Evolutionary conservation across 2,113 vertebrate species (phyloP).

Genomic region (Psilopsiagon aurifrons): DNA sequence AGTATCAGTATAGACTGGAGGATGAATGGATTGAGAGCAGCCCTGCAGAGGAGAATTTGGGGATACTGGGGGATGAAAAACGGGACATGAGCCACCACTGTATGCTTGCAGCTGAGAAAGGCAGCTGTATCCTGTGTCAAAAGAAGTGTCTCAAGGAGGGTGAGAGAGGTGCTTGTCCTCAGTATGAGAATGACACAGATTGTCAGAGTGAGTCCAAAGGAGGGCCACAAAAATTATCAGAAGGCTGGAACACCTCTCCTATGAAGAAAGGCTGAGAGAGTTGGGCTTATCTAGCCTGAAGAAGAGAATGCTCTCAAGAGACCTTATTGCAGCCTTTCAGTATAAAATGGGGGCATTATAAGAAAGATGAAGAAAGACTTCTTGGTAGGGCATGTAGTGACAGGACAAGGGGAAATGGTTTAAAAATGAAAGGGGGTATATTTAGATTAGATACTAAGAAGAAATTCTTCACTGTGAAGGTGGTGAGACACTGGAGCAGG

Average conservation of each 20-base stretch:
- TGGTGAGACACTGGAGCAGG: not conserved
- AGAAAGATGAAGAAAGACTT: not conserved
- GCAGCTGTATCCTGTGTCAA: not conserved
- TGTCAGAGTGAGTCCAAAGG: not conserved
- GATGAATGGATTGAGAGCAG: not conserved
- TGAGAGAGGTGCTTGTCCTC: not conserved
- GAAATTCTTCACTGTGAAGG: not conserved
- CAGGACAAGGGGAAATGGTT: not conserved
- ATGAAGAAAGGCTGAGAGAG: not conserved
- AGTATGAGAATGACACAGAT: not conserved
- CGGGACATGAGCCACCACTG: fast-evolving
- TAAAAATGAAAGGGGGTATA: not conserved
- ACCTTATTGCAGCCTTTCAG: not conserved
- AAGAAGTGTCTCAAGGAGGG: not conserved
- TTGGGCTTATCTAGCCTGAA: not conserved
- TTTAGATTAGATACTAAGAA: not conserved
- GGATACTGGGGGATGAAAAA: not conserved
- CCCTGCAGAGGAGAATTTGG: not conserved
- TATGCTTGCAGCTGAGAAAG: not conserved
- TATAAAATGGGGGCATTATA: not conserved
- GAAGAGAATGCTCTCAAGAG: not conserved
- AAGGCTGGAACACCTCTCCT: not conserved
- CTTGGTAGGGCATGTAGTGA: not conserved
- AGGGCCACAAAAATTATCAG: not conserved
- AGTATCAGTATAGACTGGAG: not conserved